A percentile compares a stretch with the other conserved stretches of the same genome.
Conservation (phyloP, 2,113 vertebrate species). For the Eira barbara region DNA sequence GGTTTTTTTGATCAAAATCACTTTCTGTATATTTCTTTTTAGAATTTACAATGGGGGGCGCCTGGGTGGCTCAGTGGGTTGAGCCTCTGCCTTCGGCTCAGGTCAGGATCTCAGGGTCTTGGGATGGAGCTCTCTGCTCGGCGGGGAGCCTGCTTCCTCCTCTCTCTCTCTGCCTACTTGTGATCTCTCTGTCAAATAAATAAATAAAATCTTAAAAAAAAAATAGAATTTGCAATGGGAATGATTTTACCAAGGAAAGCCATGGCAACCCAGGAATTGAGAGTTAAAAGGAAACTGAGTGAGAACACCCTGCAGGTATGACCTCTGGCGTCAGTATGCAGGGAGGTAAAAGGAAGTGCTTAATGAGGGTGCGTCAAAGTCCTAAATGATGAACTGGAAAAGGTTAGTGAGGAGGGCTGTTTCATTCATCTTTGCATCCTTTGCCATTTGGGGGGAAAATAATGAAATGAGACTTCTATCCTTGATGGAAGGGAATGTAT, state of each 20-base stretch:
- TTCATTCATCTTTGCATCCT: background rate
- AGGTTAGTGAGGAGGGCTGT: background rate
- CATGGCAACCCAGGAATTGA: constrained; percentile 50
- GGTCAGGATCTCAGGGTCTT: too few species aligned
- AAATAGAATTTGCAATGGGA: constrained; percentile 80
- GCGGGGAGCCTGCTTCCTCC: too few species aligned
- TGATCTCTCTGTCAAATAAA: too few species aligned
- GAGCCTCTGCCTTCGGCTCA: too few species aligned
- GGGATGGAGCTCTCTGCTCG: too few species aligned
- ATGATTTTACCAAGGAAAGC: constrained; percentile 83
- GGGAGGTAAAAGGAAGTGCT: background rate
- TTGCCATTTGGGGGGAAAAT: background rate
- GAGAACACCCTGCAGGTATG: constrained; percentile 61
- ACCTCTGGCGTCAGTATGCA: background rate
- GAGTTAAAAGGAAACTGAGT: constrained; percentile 37
- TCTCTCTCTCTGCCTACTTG: too few species aligned
- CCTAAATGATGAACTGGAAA: background rate
- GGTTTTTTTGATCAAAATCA: background rate
- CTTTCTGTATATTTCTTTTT: background rate
- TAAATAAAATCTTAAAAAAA: too few species aligned
- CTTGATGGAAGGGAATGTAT: background rate
- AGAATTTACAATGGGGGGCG: constrained; percentile 78
- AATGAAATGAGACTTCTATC: background rate
- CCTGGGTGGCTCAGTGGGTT: too few species aligned
- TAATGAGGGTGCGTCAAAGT: background rate